phyloP scores from a whole-genome alignment of 1,140 invertebrate species.

The Heliconius hermathena region DNA sequence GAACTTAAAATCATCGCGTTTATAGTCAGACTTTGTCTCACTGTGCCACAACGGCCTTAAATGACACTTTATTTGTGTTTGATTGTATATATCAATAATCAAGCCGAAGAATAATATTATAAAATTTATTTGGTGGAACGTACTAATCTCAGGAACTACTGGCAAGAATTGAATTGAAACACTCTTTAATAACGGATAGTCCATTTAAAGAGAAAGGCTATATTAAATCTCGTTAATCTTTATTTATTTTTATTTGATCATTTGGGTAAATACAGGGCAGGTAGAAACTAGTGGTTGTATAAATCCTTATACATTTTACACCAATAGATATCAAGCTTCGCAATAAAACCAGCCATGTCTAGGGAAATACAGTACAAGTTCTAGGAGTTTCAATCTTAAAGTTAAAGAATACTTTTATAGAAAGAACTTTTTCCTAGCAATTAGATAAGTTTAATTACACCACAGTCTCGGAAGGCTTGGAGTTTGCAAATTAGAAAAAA shows the following conservation, averaged over 20 bases:
- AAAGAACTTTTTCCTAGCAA: slow-evolving; percentile 28
- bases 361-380: slow-evolving; percentile 20
- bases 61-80: too few species aligned
- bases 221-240: not conserved
- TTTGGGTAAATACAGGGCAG: too few species aligned
- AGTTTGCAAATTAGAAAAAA: slow-evolving; percentile 13
- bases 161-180: not conserved
- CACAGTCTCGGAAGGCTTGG: slow-evolving; percentile 20
- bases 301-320: not conserved
- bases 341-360: slow-evolving; percentile 3
- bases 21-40: too few species aligned
- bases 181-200: too few species aligned
- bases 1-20: too few species aligned
- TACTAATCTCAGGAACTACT: too few species aligned
- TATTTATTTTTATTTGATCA: not conserved
- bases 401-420: slow-evolving; percentile 27
- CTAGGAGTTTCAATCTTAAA: slow-evolving; percentile 24
- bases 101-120: too few species aligned
- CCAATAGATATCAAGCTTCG: not conserved
- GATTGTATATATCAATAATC: too few species aligned
- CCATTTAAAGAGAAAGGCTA: not conserved
- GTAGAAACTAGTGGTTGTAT: too few species aligned
- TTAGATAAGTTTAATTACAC: slow-evolving; percentile 37
- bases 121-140: too few species aligned
- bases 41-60: too few species aligned